A percentile compares a stretch with the other conserved stretches of the same genome.
Conservation (phyloP, 2,888 invertebrate genomes). For the Seira ritae region DNA sequence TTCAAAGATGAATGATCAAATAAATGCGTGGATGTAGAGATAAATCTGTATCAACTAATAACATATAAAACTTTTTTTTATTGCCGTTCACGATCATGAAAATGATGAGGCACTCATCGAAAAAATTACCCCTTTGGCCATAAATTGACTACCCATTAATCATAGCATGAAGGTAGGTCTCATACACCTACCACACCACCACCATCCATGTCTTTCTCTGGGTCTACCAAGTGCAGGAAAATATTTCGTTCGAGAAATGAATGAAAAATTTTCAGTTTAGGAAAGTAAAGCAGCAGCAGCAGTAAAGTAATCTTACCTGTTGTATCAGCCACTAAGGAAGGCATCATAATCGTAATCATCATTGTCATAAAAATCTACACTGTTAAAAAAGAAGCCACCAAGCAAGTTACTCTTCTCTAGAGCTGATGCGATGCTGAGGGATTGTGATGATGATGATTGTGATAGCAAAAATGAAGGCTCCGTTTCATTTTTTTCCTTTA, state of each 20-base stretch:
- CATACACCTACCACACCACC: conserved; percentile 47
- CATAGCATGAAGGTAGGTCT: conserved; percentile 57
- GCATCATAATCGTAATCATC: conserved; percentile 36
- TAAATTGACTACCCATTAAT: conserved; percentile 65
- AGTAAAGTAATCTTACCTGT: conserved; percentile 36
- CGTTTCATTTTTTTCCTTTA: conserved; percentile 26
- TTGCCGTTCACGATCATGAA: conserved; percentile 28
- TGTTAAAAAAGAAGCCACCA: conserved; percentile 52
- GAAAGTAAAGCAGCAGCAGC: conserved; percentile 34
- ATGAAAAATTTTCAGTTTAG: conserved; percentile 46
- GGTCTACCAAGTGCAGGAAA: neutral
- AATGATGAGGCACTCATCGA: conserved; percentile 37
- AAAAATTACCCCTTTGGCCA: conserved; percentile 61
- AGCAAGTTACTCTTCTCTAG: conserved; percentile 34
- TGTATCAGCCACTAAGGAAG: neutral
- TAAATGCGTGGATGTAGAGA: neutral
- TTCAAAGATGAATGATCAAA: conserved; percentile 36
- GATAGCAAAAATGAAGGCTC: conserved; percentile 14
- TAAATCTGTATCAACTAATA: conserved; percentile 17
- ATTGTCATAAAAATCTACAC: conserved; percentile 55
- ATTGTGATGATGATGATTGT: conserved; percentile 26
- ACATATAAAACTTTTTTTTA: conserved; percentile 33
- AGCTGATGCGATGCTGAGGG: neutral
- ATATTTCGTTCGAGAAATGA: conserved; percentile 23
- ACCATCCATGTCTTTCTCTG: conserved; percentile 26